A percentile compares a stretch with the other conserved stretches of the same genome.
Evolutionary conservation across 2,113 vertebrate genomes (phyloP).

Genomic region (Hiodon tergisus): DNA sequence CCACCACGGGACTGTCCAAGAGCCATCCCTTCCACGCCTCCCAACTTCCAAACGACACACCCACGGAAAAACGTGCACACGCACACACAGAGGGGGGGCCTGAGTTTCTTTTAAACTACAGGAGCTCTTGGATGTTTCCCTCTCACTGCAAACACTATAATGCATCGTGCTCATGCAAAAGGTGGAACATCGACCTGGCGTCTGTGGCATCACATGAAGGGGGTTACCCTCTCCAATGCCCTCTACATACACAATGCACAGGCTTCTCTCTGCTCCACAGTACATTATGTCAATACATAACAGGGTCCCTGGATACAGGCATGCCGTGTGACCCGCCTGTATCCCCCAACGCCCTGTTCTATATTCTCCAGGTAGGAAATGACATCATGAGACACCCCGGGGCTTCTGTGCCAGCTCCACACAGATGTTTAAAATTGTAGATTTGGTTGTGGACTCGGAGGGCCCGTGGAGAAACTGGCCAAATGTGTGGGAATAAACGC

Average conservation of each 20-base stretch:
- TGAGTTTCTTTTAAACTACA: not conserved
- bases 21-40: not conserved
- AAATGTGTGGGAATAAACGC: not conserved
- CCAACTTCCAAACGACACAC: not conserved
- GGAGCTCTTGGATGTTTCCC: conserved; percentile 8
- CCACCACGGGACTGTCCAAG: not conserved
- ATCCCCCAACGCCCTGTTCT: conserved; percentile 5
- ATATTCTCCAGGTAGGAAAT: conserved; percentile 9
- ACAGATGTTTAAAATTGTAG: not conserved
- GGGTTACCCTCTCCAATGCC: not conserved
- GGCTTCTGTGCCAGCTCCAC: not conserved
- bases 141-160: not conserved
- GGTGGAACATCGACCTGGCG: not conserved
- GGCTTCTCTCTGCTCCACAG: conserved; percentile 8
- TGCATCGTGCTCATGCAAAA: conserved; percentile 6
- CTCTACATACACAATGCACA: conserved; percentile 2
- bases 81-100: not conserved
- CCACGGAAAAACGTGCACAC: not conserved
- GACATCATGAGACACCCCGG: conserved; percentile 9
- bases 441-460: no score
- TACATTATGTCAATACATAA: conserved; percentile 4
- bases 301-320: not conserved
- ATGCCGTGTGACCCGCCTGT: not conserved
- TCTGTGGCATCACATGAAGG: not conserved
- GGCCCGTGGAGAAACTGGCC: not conserved